phyloP scores from a whole-genome alignment of 2,888 invertebrate genomes.

The Vannuccia rotundouncinata region DNA sequence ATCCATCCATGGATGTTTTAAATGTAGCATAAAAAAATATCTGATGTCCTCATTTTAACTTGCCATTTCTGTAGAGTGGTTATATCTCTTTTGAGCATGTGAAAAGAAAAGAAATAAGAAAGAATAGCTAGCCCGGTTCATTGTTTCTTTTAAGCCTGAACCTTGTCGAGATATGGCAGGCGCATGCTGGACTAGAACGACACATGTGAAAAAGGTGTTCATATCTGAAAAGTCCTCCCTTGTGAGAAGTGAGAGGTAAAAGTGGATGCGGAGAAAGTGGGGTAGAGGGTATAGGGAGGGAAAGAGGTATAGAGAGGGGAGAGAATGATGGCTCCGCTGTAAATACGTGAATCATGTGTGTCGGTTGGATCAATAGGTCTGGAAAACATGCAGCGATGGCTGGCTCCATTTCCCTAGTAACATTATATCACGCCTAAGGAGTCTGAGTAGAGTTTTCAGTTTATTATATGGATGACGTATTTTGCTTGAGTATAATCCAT shows the following conservation, averaged over 20 bases:
- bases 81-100: no score
- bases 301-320: not conserved
- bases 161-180: not conserved
- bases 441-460: not conserved
- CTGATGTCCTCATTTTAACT: no score
- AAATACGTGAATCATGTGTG: conserved; percentile 13
- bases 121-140: not conserved
- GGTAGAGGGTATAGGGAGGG: not conserved
- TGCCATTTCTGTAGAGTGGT: no score
- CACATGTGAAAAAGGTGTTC: conserved; percentile 22
- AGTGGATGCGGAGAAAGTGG: not conserved
- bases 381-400: conserved; percentile 18
- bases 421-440: conserved; percentile 24
- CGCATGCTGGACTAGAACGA: not conserved
- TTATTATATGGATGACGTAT: not conserved
- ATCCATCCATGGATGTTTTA: no score
- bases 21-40: no score
- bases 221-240: not conserved
- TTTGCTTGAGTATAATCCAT: no score
- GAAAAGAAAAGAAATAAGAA: not conserved
- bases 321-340: not conserved
- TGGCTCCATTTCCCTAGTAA: conserved; percentile 16
- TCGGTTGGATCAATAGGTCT: conserved; percentile 26
- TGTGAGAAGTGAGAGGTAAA: not conserved
- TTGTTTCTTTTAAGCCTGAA: not conserved